Evolutionary conservation across 2,113 vertebrate genomes (phyloP).

Genomic region (Ginglymostoma cirratum): DNA sequence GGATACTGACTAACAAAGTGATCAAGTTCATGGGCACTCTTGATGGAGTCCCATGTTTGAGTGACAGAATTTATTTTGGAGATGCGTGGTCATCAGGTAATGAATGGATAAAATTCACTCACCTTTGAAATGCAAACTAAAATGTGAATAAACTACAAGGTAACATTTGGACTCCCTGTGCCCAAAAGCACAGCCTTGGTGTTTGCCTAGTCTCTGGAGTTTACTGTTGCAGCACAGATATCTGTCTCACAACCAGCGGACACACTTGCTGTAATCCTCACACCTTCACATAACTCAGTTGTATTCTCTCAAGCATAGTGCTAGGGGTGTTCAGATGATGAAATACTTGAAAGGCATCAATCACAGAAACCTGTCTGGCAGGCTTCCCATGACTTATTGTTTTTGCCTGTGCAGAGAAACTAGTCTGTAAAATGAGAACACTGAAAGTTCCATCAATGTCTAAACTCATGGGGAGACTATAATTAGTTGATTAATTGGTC

Average conservation of each 20-base stretch:
- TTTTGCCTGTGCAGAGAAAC: background rate
- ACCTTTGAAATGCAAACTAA: slow-evolving; percentile 15
- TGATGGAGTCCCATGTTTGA: background rate
- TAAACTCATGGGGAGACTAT: slow-evolving; percentile 33
- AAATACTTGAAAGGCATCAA: slow-evolving; percentile 32
- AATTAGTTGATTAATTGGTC: slow-evolving; percentile 37
- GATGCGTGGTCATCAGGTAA: no score
- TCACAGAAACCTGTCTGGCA: slow-evolving; percentile 31
- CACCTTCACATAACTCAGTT: slow-evolving; percentile 1
- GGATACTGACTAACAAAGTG: background rate
- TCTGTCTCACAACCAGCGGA: background rate
- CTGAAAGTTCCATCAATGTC: slow-evolving; percentile 35
- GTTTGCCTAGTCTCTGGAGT: background rate
- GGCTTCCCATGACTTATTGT: background rate
- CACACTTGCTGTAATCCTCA: background rate
- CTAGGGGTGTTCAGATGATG: background rate
- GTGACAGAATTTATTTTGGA: background rate
- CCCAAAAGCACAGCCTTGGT: background rate
- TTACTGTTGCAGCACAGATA: background rate
- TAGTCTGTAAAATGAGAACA: slow-evolving; percentile 10
- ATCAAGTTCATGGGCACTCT: background rate
- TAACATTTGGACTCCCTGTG: background rate
- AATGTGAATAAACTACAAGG: background rate
- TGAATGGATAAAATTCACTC: background rate
- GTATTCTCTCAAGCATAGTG: background rate